Base-by-base conservation (phyloP, 1,140 invertebrate genomes). In the Drosophila miranda region DNA sequence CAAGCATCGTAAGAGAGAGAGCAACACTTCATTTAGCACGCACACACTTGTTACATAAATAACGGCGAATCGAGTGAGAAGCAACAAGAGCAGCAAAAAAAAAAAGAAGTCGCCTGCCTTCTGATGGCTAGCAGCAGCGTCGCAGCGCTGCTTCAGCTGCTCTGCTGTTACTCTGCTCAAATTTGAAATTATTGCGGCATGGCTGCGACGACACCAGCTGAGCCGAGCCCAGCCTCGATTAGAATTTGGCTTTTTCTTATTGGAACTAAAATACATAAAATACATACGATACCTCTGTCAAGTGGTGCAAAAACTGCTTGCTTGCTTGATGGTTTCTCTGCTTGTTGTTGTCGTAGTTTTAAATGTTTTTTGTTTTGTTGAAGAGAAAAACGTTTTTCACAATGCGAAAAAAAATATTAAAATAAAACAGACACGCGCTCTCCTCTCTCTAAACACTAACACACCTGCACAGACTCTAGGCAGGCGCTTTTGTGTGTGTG, bases 41-140 rank as follows among this genome's bases (percentile, higher is more conserved):
- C 75, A 83, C 80, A 86, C 82, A 87, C 82, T 87, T 86, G 82
- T 86, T 86, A 86, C 75, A 87, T 86, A 86, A 86, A 87, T 82
- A 86, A 87, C 78, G 82, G 82, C 82, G 75, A 81, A 87, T 75
- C 66, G 78, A 87, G 82, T 82, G 62, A 81, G 67, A 72, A 77
- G 56, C 63, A 74, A 69, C 54, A 69, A 38, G 66, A 81, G 56
- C 53, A 69, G 72, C 46, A 86, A 73, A 56, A 76, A 76, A 86
- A 67, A 86, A 26, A 26, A 76, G 67, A 84, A 80, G 81, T 60
- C 57, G 70, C 23, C 23, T 26, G 23, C 23, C 23, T 26, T 26
- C 23, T 26, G 23, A 5, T 26, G 4, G 23, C 23, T 26, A 26
- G 3, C 23, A 26, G 23, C 23, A 26, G 23, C 23, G 23, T 26